Base-by-base conservation (phyloP, 2,797 vertebrate species). In the Arremon aurantiirostris region DNA sequence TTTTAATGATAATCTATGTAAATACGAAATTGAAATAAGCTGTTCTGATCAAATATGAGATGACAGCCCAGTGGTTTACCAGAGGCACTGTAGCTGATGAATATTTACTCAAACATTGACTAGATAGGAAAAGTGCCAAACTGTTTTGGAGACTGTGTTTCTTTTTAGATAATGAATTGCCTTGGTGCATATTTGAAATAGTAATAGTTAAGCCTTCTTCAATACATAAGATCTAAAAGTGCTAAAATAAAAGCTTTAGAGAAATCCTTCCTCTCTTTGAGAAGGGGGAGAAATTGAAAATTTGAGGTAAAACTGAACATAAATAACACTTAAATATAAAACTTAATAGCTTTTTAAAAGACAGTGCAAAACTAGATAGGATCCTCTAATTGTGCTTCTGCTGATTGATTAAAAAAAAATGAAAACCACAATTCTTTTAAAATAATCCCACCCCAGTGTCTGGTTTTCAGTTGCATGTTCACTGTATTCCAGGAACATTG, bases 31-130 rank as follows among this genome's bases (percentile, higher is more conserved):
- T 47, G 57, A 76, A 76, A 91, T 65, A 61, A 28, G 14, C 20
- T 63, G 18, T 65, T 94, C 15, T 89, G 90, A 82, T 77, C 37
- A 94, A 76, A 96, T 76, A 24, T 5, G 78, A 70, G 86, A 41
- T 91, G 86, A 85, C 89, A 94, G 66, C 41, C 14, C 81, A 66
- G 64, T 86, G 42, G 32, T 53, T 92, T 41, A 55, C 89, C 83
- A 55, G 92, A 81, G 83, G 81, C 84, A 34, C 55, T 83, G 56
- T 88, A 93, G 73, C 55, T 84, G 68, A 93, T 93, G 73, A 96
- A 84, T 93, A 89, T 95, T 86, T 93, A 89, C 34, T 89, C 32
- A 42, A 95, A 79, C 28, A 59, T 32, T 61, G 75, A 82, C 59
- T 61, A 26, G 44, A 70, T 17, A 73, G 41, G 41, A 90, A 56